phyloP scores from a whole-genome alignment of 2,888 invertebrate genomes.

The Cordylochernes scorpioides region DNA sequence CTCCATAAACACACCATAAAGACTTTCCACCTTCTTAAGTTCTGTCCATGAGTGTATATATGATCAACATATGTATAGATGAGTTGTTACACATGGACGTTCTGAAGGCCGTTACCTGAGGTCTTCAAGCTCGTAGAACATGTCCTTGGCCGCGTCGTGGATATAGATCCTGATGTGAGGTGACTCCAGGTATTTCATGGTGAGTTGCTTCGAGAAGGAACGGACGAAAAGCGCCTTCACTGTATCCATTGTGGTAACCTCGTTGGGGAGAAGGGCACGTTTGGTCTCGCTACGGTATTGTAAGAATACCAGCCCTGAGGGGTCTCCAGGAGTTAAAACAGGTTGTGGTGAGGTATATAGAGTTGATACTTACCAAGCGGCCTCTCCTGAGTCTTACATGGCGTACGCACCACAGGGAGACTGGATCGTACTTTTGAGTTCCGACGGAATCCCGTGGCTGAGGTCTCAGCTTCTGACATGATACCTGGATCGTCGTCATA shows the following conservation, averaged over 20 bases:
- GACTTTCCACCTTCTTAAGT: too few species aligned
- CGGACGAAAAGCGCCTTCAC: conserved; percentile 84
- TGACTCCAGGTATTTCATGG: conserved; percentile 81
- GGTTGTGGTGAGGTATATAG: too few species aligned
- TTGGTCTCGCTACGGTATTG: conserved; percentile 89
- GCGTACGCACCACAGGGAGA: conserved; percentile 71
- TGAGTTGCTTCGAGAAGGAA: conserved; percentile 73
- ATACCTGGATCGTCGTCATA: conserved; percentile 80
- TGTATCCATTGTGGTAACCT: conserved; percentile 85
- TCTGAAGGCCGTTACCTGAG: too few species aligned
- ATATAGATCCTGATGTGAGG: conserved; percentile 87
- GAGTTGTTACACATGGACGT: too few species aligned
- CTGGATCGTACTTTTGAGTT: conserved; percentile 62
- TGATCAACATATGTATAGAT: too few species aligned
- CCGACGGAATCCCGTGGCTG: conserved; percentile 64
- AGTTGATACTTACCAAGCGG: conserved; percentile 79
- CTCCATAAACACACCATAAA: too few species aligned
- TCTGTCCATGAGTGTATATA: too few species aligned
- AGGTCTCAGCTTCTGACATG: conserved; percentile 86
- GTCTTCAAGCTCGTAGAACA: conserved; percentile 95
- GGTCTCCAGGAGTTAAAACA: too few species aligned
- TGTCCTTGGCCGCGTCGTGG: conserved; percentile 77
- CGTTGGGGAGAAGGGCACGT: conserved; percentile 73
- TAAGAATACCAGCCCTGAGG: conserved; percentile 70
- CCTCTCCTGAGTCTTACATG: conserved; percentile 73